Conservation (phyloP, 1,140 invertebrate genomes). For the Lordiphosa collinella region DNA sequence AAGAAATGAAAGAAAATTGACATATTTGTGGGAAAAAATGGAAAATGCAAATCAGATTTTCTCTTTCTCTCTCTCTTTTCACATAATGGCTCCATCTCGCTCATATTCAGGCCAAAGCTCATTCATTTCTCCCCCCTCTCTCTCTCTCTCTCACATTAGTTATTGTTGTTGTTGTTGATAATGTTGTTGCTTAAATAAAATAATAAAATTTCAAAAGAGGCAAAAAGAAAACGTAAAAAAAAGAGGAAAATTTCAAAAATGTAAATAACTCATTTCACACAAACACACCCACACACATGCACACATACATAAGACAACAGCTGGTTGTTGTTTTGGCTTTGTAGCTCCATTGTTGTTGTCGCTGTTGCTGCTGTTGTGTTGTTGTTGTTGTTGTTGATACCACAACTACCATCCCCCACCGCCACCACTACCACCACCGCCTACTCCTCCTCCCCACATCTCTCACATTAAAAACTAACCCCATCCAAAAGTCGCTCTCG, state of each 20-base stretch:
- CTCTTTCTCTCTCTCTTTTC: no score
- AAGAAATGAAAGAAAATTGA: no score
- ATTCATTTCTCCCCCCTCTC: no score
- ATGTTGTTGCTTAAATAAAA: background rate
- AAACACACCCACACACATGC: conserved; percentile 11
- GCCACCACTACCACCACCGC: no score
- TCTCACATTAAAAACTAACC: conserved; percentile 23
- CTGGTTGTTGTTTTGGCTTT: conserved; percentile 18
- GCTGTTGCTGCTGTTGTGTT: conserved; percentile 43
- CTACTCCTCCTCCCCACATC: background rate
- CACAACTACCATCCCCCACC: conserved; percentile 12
- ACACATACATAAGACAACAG: conserved; percentile 8
- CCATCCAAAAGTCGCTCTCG: conserved; percentile 5
- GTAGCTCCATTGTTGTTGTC: conserved; percentile 36
- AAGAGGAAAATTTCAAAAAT: background rate
- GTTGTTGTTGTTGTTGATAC: conserved; percentile 32
- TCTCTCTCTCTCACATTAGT: no score
- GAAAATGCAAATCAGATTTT: no score
- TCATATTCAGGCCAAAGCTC: no score
- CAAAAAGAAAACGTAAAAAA: conserved; percentile 11
- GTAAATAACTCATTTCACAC: conserved; percentile 26
- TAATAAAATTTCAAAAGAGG: background rate
- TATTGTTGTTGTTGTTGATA: no score
- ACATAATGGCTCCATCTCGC: no score
- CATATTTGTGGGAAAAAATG: no score